These are phyloP conservation scores for Cremastinae sp. DNA, from an alignment of 2,888 invertebrate species.

Conservation along the genomic window DNA sequence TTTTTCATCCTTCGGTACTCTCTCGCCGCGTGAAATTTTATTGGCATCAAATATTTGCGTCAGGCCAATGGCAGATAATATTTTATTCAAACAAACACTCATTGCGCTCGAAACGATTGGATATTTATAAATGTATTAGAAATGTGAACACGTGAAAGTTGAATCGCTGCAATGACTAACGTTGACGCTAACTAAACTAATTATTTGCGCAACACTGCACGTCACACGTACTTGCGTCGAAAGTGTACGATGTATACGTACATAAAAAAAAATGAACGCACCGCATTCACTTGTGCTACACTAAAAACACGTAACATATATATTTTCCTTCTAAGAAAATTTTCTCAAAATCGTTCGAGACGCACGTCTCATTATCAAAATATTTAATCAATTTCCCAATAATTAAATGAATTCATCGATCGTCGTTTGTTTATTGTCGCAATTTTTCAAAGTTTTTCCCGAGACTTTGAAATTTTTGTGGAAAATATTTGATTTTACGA, in stretches of 20 bases:
- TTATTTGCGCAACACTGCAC: slow-evolving; percentile 58
- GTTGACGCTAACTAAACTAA: slow-evolving; percentile 57
- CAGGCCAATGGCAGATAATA: neutral
- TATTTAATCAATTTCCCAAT: too few relatives aligned
- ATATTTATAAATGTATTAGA: slow-evolving; percentile 13
- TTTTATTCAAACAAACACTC: neutral
- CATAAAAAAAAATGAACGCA: neutral
- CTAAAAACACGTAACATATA: slow-evolving; percentile 21
- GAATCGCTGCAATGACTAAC: slow-evolving; percentile 30
- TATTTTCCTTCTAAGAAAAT: slow-evolving; percentile 15
- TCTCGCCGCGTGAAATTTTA: too few relatives aligned
- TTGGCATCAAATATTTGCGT: too few relatives aligned
- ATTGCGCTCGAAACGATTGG: neutral
- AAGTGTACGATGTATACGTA: slow-evolving; percentile 23
- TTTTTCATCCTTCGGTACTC: too few relatives aligned
- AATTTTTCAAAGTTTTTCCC: too few relatives aligned
- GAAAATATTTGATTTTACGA: neutral
- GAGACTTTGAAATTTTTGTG: too few relatives aligned
- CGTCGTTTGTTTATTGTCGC: too few relatives aligned
- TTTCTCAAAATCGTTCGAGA: neutral
- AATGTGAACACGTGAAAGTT: slow-evolving; percentile 30
- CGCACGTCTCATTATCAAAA: too few relatives aligned
- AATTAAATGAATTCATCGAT: too few relatives aligned
- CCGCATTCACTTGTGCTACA: slow-evolving; percentile 4
- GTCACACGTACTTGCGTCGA: slow-evolving; percentile 48